Base-by-base conservation (phyloP, 2,113 vertebrate genomes). In the Pachyramphus minor region DNA sequence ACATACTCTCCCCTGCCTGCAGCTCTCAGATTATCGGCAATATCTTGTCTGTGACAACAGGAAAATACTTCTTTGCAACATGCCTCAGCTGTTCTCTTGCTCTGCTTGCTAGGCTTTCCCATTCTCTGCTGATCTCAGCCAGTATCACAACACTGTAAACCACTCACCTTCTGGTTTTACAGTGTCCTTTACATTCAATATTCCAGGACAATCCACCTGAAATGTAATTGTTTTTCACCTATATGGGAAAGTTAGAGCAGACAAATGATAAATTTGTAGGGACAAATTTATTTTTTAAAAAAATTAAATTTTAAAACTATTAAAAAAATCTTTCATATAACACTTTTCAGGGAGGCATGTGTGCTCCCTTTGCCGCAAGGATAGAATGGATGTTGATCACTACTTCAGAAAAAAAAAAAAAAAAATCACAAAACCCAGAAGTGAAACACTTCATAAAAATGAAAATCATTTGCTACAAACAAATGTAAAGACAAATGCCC, bases 291-390 rank as follows among this genome's bases (percentile, higher is more conserved):
- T n/a, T 60, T 86, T 72, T 63, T n/a, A n/a, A n/a, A n/a, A n/a
- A n/a, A n/a, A n/a, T n/a, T n/a, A n/a, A n/a, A n/a, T n/a, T n/a
- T n/a, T n/a, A n/a, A n/a, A n/a, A n/a, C n/a, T n/a, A n/a, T n/a
- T n/a, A n/a, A n/a, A n/a, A n/a, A 7, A 9, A 72, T 63, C 20
- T 84, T 89, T 77, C 31, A 37, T 3, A 6, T 19, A 56, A 12
- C 3, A 49, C 24, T 78, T 62, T 64, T 56, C 37, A 84, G 31
- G 28, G 22, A 77, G 13, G 20, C 23, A 45, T 1, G 1, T 64
- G 28, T 4, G 2, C 28, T 62, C 45, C 58, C 17, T 62, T 81
- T 0, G 0, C 39, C 41, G 3, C 14, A 75, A 77, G 30, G 60
- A 21, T n/a, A 63, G 71, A 66, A 81, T 0, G 41, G 37, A 78